Percentiles rank a stretch among this genome's conserved stretches.
Conservation (phyloP, 1,140 invertebrate species). For the Pseudoatta argentina region DNA sequence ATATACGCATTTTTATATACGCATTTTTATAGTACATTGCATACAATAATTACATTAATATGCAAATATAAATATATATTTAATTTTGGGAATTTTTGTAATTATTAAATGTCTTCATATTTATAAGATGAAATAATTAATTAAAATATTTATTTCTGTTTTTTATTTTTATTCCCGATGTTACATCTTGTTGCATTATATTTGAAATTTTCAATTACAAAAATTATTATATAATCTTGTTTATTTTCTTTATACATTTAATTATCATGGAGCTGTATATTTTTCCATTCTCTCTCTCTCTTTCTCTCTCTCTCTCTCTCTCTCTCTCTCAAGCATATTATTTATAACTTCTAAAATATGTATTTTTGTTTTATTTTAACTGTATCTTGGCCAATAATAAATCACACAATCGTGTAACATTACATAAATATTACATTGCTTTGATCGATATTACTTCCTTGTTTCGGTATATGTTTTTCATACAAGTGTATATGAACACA, state of each 20-base stretch:
- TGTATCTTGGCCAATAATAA: background rate
- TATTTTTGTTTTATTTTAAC: background rate
- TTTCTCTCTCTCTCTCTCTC: too few relatives aligned
- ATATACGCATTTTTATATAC: background rate
- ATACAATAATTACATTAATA: background rate
- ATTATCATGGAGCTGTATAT: background rate
- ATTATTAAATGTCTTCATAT: background rate
- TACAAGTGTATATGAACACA: conserved; percentile 14
- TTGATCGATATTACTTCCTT: conserved; percentile 31
- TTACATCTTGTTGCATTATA: background rate
- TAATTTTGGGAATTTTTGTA: background rate
- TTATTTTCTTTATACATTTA: background rate
- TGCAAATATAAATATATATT: background rate
- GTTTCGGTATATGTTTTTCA: conserved; percentile 13
- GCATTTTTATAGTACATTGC: background rate
- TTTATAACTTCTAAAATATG: background rate
- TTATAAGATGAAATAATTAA: background rate
- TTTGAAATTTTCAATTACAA: background rate
- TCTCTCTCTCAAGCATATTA: background rate
- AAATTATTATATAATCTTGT: background rate
- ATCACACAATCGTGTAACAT: background rate
- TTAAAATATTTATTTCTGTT: background rate
- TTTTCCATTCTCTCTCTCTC: too few relatives aligned
- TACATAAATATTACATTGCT: background rate
- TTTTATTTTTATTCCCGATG: background rate